A percentile compares a stretch with the other conserved stretches of the same genome.
These are phyloP conservation scores for Papilio elwesi DNA, from an alignment of 2,888 invertebrate genomes.

Conservation along the genomic window DNA sequence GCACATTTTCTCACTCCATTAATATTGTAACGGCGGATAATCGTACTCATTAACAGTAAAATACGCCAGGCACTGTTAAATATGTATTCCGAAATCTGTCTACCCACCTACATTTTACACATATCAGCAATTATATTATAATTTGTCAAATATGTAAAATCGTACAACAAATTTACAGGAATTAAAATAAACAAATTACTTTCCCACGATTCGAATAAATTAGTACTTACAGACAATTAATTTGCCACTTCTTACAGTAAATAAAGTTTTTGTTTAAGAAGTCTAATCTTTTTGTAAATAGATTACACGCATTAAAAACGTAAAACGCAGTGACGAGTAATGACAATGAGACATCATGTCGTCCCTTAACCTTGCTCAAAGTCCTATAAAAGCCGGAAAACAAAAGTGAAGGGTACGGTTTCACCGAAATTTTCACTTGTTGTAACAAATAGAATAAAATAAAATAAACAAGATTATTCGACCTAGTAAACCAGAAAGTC, in stretches of 20 bases:
- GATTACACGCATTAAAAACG: no score
- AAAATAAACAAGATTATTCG: conserved; percentile 68
- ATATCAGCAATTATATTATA: background rate
- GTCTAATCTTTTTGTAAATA: no score
- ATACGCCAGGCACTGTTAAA: conserved; percentile 1
- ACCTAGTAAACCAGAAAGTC: conserved; percentile 76
- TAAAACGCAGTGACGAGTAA: no score
- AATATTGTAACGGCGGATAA: background rate
- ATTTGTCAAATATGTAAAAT: conserved; percentile 21
- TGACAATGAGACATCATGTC: no score
- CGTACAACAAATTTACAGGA: conserved; percentile 1
- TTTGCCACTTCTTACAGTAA: no score
- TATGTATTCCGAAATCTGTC: background rate
- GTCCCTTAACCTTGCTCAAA: conserved; percentile 41
- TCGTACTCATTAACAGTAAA: background rate
- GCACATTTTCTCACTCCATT: conserved; percentile 13
- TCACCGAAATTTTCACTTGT: conserved; percentile 68
- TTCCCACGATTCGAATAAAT: background rate
- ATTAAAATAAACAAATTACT: background rate
- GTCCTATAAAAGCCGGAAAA: conserved; percentile 45
- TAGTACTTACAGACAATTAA: no score
- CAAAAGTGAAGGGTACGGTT: conserved; percentile 65
- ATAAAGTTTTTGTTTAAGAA: conserved; percentile 22
- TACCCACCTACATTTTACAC: conserved; percentile 6
- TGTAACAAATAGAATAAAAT: conserved; percentile 60